Base-by-base conservation (phyloP, 2,797 vertebrate species). In the Coregonus sp. region DNA sequence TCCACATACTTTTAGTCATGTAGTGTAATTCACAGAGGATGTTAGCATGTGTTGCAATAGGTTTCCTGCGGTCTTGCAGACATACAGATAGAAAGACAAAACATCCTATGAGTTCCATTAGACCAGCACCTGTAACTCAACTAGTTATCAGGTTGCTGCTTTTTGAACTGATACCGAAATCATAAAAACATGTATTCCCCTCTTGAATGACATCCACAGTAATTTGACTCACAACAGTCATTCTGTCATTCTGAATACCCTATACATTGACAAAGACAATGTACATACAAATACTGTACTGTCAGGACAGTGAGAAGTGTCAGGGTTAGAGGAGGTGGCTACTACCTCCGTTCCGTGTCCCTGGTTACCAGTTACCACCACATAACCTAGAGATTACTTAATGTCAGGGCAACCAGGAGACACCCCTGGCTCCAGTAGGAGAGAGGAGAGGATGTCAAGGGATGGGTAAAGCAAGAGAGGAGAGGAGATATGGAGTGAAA, bases 341-440 rank as follows among this genome's bases (percentile, higher is more conserved):
- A 52, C n/a, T 35, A n/a, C 35, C 72, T 74, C 11, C 12, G 18
- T 66, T 63, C 65, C 52, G 2, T 86, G 72, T 87, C 86, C 78
- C 59, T 56, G 52, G 52, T 18, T 56, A 18, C 52, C 86, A 84
- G 90, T 91, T 91, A 92, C 91, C 84, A 82, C 82, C 73, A 79
- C 76, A 82, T 92, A 88, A 86, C 92, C 85, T 74, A 73, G 92
- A 90, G 87, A 86, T 90, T 91, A 92, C 93, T 94, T 92, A 92
- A 86, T 80, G 84, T 87, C 76, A 70, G 82, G 87, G 77, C 75
- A 90, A 90, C 81, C 80, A 56, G 47, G 80, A 78, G 80, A 76
- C 81, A 88, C 86, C 86, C 76, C 63, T 80, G 82, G 78, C 76
- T 59, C 7, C 4, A 71, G 82, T 77, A 47, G 1, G 77, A 70